phyloP scores from a whole-genome alignment of 2,797 vertebrate genomes.

The Adrianichthys oophorus region DNA sequence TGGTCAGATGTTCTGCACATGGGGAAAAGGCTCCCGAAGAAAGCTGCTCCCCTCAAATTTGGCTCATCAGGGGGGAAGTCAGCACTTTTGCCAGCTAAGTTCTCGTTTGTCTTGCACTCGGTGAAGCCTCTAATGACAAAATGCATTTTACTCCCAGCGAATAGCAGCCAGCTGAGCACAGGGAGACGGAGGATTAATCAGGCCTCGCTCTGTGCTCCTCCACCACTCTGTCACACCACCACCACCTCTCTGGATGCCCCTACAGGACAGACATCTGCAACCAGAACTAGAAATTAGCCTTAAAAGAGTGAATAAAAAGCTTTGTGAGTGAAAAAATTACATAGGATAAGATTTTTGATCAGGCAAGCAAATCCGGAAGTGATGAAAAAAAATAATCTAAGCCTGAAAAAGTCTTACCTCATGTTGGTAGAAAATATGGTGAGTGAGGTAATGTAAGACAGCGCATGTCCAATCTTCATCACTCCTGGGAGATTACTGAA shows the following conservation, averaged over 20 bases:
- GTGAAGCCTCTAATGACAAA: constrained; percentile 63
- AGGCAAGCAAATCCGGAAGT: constrained; percentile 55
- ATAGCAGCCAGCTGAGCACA: constrained; percentile 57
- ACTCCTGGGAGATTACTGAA: constrained; percentile 22
- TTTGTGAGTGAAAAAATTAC: constrained; percentile 72
- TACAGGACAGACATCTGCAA: constrained; percentile 50
- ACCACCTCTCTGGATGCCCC: constrained; percentile 45
- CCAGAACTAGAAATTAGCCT: constrained; percentile 73
- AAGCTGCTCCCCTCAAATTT: constrained; percentile 43
- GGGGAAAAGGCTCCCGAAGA: constrained; percentile 19
- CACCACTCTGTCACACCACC: constrained; percentile 12
- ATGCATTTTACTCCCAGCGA: constrained; percentile 53
- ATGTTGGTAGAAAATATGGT: constrained; percentile 45
- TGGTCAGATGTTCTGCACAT: constrained; percentile 10
- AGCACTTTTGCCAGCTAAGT: constrained; percentile 61
- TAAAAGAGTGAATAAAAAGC: constrained; percentile 77
- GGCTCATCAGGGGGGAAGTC: constrained; percentile 51
- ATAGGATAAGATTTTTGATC: constrained; percentile 74
- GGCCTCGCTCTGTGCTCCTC: constrained; percentile 18
- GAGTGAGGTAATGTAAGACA: constrained; percentile 54
- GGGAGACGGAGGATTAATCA: constrained; percentile 70
- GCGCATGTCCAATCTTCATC: constrained; percentile 12
- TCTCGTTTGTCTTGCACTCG: constrained; percentile 62
- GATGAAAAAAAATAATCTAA: constrained; percentile 57
- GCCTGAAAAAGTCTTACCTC: constrained; percentile 56